phyloP scores from a whole-genome alignment of 2,888 invertebrate genomes.

The Pediacus dermestoides region DNA sequence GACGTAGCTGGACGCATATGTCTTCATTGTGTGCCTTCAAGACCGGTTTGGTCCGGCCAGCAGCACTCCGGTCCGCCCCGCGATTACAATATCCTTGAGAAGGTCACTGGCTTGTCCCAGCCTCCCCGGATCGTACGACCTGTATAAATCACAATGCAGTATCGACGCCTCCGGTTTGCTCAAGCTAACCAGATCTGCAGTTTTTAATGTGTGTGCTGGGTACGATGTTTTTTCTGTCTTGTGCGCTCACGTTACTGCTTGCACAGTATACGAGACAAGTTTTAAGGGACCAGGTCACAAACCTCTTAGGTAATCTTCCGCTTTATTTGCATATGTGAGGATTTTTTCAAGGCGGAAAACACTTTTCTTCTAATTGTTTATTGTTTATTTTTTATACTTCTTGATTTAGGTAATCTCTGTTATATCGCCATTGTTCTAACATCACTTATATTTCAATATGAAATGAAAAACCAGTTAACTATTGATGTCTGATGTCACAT shows the following conservation, averaged over 20 bases:
- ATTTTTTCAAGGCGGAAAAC: too few relatives aligned
- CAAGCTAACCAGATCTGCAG: slow-evolving; percentile 30
- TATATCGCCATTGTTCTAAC: too few relatives aligned
- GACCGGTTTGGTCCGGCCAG: slow-evolving; percentile 31
- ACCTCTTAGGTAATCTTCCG: slow-evolving; percentile 29
- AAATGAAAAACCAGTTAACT: too few relatives aligned
- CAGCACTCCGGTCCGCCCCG: slow-evolving; percentile 2
- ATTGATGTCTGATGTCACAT: too few relatives aligned
- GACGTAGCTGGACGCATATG: slow-evolving; percentile 26
- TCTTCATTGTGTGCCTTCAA: slow-evolving; percentile 31
- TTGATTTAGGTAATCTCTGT: too few relatives aligned
- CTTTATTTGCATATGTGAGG: slow-evolving; percentile 28
- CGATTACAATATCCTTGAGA: slow-evolving; percentile 44
- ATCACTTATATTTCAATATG: too few relatives aligned
- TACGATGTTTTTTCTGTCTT: slow-evolving; percentile 12
- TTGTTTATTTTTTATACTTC: too few relatives aligned
- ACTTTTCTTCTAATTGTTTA: too few relatives aligned
- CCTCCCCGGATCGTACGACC: slow-evolving; percentile 34
- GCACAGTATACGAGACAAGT: too few relatives aligned
- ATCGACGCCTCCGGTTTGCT: slow-evolving; percentile 40
- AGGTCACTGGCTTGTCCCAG: slow-evolving; percentile 48
- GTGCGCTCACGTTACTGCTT: neutral
- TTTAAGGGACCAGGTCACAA: slow-evolving; percentile 19
- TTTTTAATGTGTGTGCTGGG: slow-evolving; percentile 19
- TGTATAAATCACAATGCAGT: slow-evolving; percentile 41